phyloP scores from a whole-genome alignment of 2,797 vertebrate species.

The Buceros bicornis region DNA sequence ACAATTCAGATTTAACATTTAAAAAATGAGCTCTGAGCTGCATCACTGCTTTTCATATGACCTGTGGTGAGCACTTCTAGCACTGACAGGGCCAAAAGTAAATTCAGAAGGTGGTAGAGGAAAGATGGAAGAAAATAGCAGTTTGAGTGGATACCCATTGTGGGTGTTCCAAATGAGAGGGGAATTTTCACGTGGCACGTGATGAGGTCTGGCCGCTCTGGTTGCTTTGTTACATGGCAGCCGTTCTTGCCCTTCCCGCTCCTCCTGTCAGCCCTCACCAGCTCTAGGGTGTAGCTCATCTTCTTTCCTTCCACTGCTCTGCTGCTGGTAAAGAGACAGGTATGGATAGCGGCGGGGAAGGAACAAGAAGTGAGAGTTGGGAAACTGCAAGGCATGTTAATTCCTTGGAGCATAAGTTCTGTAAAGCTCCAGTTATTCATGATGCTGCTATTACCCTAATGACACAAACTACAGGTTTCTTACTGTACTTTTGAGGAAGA shows the following conservation, averaged over 20 bases:
- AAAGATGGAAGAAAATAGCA: background rate
- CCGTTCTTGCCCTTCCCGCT: background rate
- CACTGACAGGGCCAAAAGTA: background rate
- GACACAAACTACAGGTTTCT: background rate
- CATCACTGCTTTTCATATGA: background rate
- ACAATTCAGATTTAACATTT: background rate
- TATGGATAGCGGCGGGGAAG: background rate
- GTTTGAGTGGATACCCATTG: background rate
- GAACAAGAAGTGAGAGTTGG: background rate
- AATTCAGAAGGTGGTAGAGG: background rate
- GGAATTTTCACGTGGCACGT: background rate
- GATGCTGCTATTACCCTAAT: background rate
- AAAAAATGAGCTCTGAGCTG: background rate
- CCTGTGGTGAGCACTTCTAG: background rate
- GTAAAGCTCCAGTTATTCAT: background rate
- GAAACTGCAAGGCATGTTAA: background rate
- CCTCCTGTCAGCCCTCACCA: background rate
- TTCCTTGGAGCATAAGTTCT: background rate
- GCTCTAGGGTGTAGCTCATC: background rate
- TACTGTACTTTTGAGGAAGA: background rate
- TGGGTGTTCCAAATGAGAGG: background rate
- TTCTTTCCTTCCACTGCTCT: background rate
- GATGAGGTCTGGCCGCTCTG: background rate
- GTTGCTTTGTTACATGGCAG: background rate
- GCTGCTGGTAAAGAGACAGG: background rate